Conservation (phyloP, 2,797 vertebrate genomes). For the Coregonus ussuriensis region DNA sequence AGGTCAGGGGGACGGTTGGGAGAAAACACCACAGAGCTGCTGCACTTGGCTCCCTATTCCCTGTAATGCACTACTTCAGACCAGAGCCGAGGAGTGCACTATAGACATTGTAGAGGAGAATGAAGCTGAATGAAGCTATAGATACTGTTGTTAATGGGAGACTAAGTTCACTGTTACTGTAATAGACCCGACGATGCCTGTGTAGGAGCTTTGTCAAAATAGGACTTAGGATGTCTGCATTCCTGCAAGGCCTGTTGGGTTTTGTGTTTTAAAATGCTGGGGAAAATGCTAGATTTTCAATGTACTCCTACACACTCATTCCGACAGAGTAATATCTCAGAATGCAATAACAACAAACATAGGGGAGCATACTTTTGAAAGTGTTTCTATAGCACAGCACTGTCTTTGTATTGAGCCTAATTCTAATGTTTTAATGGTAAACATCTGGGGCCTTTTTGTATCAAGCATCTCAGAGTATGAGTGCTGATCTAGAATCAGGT, state of each 20-base stretch:
- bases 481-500: background rate
- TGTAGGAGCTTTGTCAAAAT: constrained; percentile 51
- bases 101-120: background rate
- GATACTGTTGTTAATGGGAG: constrained; percentile 36
- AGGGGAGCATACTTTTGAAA: background rate
- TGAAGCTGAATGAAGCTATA: constrained; percentile 38
- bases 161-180: constrained; percentile 45
- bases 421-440: background rate
- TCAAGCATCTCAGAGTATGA: background rate
- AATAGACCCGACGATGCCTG: constrained; percentile 23
- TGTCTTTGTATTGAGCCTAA: constrained; percentile 12
- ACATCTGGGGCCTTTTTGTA: background rate
- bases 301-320: constrained; percentile 39
- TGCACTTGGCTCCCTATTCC: constrained; percentile 19
- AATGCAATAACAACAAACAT: constrained; percentile 29
- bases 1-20: constrained; percentile 44
- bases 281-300: constrained; percentile 20
- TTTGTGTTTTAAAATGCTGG: constrained; percentile 29
- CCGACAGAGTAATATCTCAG: constrained; percentile 25
- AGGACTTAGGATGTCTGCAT: constrained; percentile 54
- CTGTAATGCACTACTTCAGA: background rate
- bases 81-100: background rate
- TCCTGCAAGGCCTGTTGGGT: constrained; percentile 42
- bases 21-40: constrained; percentile 46
- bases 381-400: background rate